A percentile compares a stretch with the other conserved stretches of the same genome.
These are phyloP conservation scores for Chaetodon trifasciatus DNA, from an alignment of 2,797 vertebrate genomes.

Conservation along the genomic window DNA sequence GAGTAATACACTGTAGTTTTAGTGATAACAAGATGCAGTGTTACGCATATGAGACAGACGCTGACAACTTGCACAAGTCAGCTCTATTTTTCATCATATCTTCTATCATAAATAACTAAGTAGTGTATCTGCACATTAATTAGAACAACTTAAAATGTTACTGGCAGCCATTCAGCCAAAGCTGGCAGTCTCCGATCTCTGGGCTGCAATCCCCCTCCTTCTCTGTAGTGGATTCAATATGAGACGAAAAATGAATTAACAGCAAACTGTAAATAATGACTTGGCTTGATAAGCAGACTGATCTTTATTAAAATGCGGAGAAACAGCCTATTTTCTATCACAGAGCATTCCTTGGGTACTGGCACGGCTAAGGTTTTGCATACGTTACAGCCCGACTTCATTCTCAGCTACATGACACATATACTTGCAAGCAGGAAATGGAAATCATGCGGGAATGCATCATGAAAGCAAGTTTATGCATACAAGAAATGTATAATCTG, in stretches of 20 bases:
- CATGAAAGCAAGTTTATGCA: conserved; percentile 53
- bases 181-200: conserved; percentile 64
- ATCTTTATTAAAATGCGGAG: conserved; percentile 85
- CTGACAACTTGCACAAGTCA: conserved; percentile 38
- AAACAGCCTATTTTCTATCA: conserved; percentile 72
- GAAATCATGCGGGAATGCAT: conserved; percentile 43
- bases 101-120: conserved; percentile 41
- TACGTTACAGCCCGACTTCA: conserved; percentile 65
- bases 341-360: conserved; percentile 63
- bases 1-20: conserved; percentile 13
- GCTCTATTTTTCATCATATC: conserved; percentile 36
- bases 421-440: conserved; percentile 44
- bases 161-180: conserved; percentile 58
- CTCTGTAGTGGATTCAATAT: conserved; percentile 64
- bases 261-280: conserved; percentile 83
- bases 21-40: conserved; percentile 16
- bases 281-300: conserved; percentile 83
- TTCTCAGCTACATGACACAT: conserved; percentile 28
- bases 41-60: conserved; percentile 26
- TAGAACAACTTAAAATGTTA: conserved; percentile 68
- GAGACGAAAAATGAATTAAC: conserved; percentile 78
- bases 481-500: conserved; percentile 45
- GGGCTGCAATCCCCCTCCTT: conserved; percentile 69
- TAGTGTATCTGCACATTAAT: conserved; percentile 61
- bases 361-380: conserved; percentile 62